Base-by-base conservation (phyloP, 2,888 invertebrate genomes). In the Drosophila mercatorum region DNA sequence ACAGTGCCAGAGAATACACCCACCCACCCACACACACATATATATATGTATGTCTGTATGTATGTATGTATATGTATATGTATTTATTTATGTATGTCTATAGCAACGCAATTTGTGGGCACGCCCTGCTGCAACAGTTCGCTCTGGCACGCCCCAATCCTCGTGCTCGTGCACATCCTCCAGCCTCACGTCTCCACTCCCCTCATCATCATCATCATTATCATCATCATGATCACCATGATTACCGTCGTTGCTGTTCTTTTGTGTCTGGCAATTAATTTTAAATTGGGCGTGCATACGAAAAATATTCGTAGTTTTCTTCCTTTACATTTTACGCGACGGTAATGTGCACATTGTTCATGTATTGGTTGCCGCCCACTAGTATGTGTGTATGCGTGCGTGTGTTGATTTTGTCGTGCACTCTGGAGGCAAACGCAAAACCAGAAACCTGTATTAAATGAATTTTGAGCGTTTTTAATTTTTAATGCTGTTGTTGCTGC, bases 221-320 rank as follows among this genome's bases (percentile, higher is more conserved):
- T 47, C 68, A 40, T 44, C 41, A 12, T 41, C 55, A 3, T 3
- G 26, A 26, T 41, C 10, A 53, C 8, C 55, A 8, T 56, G 55
- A 56, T 56, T 41, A 68, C 68, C 73, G 53, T 61, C 74, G 59
- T 85, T 69, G 77, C 62, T 72, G 80, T 82, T 87, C 86, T 86
- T 90, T 86, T 90, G 87, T 91, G 91, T 91, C 90, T 91, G 91
- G 91, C 91, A 91, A 91, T 91, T 91, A 91, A 91, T 91, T 91
- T 91, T 91, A 91, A 91, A 91, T 91, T 90, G 89, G 88, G 88
- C 87, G 88, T 88, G 88, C 84, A 84, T 84, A 84, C 84, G 83
- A 88, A 79, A 84, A 85, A 89, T 84, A 83, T 87, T 88, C 83
- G 84, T 88, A 84, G 84, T 84, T 88, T 84, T 85, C 85, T 79